Evolutionary conservation across 2,888 invertebrate genomes (phyloP).

Genomic region (Callosobruchus maculatus): DNA sequence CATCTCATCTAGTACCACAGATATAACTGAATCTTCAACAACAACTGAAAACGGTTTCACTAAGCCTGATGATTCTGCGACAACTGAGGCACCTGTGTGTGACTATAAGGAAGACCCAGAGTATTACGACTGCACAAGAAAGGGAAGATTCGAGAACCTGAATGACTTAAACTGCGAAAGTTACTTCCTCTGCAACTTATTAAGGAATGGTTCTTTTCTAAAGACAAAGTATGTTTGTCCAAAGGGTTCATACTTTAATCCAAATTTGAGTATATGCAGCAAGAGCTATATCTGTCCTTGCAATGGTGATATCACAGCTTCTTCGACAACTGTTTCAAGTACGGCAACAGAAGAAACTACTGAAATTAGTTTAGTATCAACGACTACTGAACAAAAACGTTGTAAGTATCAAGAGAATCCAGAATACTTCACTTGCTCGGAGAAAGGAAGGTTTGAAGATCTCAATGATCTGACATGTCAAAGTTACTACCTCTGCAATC

Average conservation of each 20-base stretch:
- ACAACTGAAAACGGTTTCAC: background rate
- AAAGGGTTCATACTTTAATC: constrained; percentile 25
- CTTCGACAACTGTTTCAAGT: background rate
- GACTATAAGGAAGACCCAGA: background rate
- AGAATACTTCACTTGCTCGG: constrained; percentile 25
- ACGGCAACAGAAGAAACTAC: background rate
- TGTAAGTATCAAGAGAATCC: background rate
- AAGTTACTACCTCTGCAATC: constrained; percentile 29
- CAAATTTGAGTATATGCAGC: constrained; percentile 44
- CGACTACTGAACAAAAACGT: background rate
- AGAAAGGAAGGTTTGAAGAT: constrained; percentile 49
- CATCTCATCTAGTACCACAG: constrained; percentile 11
- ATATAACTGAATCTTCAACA: background rate
- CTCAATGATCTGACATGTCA: constrained; percentile 38
- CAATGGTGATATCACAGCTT: background rate
- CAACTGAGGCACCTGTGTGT: background rate
- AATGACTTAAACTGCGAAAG: constrained; percentile 36
- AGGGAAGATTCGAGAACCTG: constrained; percentile 49
- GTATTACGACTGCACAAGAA: constrained; percentile 30
- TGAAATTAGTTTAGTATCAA: background rate
- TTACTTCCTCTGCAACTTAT: constrained; percentile 27
- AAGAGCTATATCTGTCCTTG: constrained; percentile 29
- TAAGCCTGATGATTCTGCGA: background rate
- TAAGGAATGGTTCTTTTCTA: constrained; percentile 31
- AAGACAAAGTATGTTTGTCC: constrained; percentile 34